Base-by-base conservation (phyloP, 2,888 invertebrate genomes). In the Drosophila pseudotakahashii region DNA sequence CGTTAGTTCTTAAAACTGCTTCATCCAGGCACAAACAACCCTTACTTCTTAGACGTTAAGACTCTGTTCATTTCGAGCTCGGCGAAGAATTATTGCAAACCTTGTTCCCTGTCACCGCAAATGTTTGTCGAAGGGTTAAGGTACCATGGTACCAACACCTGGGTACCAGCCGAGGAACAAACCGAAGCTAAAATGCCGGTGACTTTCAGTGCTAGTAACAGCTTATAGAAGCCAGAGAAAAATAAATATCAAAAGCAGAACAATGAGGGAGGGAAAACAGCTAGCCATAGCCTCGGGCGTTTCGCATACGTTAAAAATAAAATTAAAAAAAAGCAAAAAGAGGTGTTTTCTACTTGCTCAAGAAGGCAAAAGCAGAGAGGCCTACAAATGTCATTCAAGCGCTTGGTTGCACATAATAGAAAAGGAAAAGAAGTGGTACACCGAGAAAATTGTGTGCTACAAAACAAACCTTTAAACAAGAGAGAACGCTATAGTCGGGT, bases 341-440 rank as follows among this genome's bases (percentile, higher is more conserved):
- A 53, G 11, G 14, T 14, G 51, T 13, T 47, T 47, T 58, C 14
- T 19, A 32, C 53, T 32, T 11, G 13, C 58, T 54, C 30, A 41
- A 59, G 54, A 48, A 30, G 45, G 26, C 41, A 30, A 41, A 45
- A 66, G 63, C 55, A 69, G 54, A 39, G 67, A 73, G 82, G 80
- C 85, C 83, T 80, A 80, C 70, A 80, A 77, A 85, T 80, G 78
- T 78, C 85, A 82, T 74, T 74, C 41, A 54, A 74, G 76, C 68
- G 75, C 52, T 67, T 59, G 47, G 58, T 53, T 72, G 79, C 51
- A 51, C 45, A 53, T 26, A 19, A 45, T 39, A 73, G 67, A 63
- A 69, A 14, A 34, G 32, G 23, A 58, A 69, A 11, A 16, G 7
- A 19, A 14, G 6, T 7, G 11, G 11, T 0, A n/a, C 23, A 7